Evolutionary conservation across 2,888 invertebrate species (phyloP).

Genomic region (Agonum fuliginosum): DNA sequence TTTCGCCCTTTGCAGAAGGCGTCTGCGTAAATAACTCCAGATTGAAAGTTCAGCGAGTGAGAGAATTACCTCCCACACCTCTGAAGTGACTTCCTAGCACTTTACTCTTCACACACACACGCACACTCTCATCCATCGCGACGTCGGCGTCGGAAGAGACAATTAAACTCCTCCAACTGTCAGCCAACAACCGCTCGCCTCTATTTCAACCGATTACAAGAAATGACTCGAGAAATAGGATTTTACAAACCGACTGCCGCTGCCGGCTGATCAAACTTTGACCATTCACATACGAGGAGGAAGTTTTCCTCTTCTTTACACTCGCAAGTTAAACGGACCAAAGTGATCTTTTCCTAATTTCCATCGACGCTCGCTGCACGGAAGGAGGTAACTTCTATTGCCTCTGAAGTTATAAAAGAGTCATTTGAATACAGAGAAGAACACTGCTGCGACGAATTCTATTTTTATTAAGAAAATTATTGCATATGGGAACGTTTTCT

Average conservation of each 20-base stretch:
- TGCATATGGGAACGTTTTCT: too few relatives aligned
- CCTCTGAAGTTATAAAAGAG: slow-evolving; percentile 9
- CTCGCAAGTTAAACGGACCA: slow-evolving; percentile 21
- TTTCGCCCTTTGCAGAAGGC: slow-evolving; percentile 17
- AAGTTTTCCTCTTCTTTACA: background rate
- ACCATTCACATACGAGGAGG: slow-evolving; percentile 34
- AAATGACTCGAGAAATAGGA: slow-evolving; percentile 38
- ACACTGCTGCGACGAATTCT: background rate
- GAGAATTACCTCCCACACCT: background rate
- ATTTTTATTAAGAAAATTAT: too few relatives aligned
- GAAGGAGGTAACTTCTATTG: slow-evolving; percentile 32
- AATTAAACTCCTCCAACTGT: slow-evolving; percentile 38
- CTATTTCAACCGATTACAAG: slow-evolving; percentile 27
- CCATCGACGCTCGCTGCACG: background rate
- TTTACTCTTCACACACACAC: background rate
- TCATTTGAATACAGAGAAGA: slow-evolving; percentile 29
- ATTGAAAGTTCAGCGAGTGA: slow-evolving; percentile 32
- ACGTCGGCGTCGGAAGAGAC: slow-evolving; percentile 17
- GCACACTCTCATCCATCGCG: too few relatives aligned
- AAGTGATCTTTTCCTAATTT: slow-evolving; percentile 42
- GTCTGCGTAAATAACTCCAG: slow-evolving; percentile 42
- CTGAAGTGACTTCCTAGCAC: background rate
- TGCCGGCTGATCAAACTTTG: slow-evolving; percentile 42
- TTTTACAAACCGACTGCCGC: slow-evolving; percentile 17
- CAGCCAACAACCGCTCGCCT: slow-evolving; percentile 8